These are phyloP conservation scores for Phaenicophaeus curvirostris DNA, from an alignment of 2,797 vertebrate species.

Conservation along the genomic window DNA sequence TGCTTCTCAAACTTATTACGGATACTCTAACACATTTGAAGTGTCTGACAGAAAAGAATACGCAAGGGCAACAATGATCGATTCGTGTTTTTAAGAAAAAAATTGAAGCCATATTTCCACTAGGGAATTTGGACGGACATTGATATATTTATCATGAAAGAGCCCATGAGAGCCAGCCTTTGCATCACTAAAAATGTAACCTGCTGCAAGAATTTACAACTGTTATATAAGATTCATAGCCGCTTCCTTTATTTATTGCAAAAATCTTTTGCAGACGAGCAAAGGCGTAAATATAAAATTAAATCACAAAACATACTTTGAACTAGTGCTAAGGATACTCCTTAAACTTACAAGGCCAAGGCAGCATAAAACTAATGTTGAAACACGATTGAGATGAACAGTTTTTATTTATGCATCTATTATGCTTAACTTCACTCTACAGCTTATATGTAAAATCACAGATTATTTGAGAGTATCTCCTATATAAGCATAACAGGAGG, in stretches of 20 bases:
- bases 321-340: not conserved
- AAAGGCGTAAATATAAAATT: slow-evolving; percentile 68
- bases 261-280: slow-evolving; percentile 51
- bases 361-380: not conserved
- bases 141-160: slow-evolving; percentile 69
- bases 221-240: slow-evolving; percentile 61
- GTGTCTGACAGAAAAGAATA: slow-evolving; percentile 65
- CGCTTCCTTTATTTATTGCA: slow-evolving; percentile 65
- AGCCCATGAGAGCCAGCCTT: slow-evolving; percentile 7
- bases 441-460: not conserved
- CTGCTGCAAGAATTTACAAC: slow-evolving; percentile 71
- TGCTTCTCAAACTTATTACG: slow-evolving; percentile 44
- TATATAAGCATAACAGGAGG: not conserved
- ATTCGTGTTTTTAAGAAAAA: slow-evolving; percentile 73
- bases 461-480: not conserved
- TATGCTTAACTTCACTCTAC: not conserved
- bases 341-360: not conserved
- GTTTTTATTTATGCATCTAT: not conserved
- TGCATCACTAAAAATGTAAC: slow-evolving; percentile 52
- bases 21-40: slow-evolving; percentile 60
- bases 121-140: slow-evolving; percentile 16
- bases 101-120: slow-evolving; percentile 71
- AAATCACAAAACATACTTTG: slow-evolving; percentile 43
- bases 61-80: slow-evolving; percentile 70
- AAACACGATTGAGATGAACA: not conserved